Evolutionary conservation across 2,113 vertebrate species (phyloP).

Genomic region (Girardinichthys multiradiatus): DNA sequence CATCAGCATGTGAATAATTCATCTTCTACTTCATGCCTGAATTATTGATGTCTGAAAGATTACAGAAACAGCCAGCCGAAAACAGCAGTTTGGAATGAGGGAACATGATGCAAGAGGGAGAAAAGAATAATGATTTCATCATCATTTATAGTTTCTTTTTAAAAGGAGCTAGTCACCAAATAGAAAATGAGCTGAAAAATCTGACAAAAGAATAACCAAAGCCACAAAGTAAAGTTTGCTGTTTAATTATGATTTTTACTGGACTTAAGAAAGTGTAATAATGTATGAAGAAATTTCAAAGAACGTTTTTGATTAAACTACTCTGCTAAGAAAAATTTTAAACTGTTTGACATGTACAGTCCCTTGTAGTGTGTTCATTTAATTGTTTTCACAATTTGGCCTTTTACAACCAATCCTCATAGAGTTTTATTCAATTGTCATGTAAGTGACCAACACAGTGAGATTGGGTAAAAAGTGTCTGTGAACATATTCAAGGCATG

Average conservation of each 20-base stretch:
- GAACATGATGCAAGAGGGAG: constrained; percentile 72
- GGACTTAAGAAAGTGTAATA: not conserved
- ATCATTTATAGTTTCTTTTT: constrained; percentile 62
- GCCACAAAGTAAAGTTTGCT: constrained; percentile 26
- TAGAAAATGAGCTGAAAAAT: constrained; percentile 59
- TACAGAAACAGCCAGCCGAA: constrained; percentile 60
- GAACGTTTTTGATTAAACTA: too few relatives aligned
- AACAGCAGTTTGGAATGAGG: constrained; percentile 48
- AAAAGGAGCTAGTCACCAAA: constrained; percentile 30
- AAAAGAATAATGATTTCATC: constrained; percentile 69
- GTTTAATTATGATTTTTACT: constrained; percentile 23
- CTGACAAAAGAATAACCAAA: constrained; percentile 34
- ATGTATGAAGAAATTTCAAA: too few relatives aligned
- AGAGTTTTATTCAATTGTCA: too few relatives aligned
- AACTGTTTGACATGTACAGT: too few relatives aligned
- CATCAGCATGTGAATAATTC: constrained; percentile 79
- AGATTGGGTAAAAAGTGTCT: too few relatives aligned
- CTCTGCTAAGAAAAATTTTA: too few relatives aligned
- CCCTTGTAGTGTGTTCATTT: too few relatives aligned
- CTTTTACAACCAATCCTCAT: too few relatives aligned
- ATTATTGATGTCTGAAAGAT: constrained; percentile 81
- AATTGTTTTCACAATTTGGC: too few relatives aligned
- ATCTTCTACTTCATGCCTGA: constrained; percentile 75
- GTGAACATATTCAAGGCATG: too few relatives aligned
- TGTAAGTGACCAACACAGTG: too few relatives aligned